Conservation (phyloP, 2,888 invertebrate species). For the Meloe dianella region DNA sequence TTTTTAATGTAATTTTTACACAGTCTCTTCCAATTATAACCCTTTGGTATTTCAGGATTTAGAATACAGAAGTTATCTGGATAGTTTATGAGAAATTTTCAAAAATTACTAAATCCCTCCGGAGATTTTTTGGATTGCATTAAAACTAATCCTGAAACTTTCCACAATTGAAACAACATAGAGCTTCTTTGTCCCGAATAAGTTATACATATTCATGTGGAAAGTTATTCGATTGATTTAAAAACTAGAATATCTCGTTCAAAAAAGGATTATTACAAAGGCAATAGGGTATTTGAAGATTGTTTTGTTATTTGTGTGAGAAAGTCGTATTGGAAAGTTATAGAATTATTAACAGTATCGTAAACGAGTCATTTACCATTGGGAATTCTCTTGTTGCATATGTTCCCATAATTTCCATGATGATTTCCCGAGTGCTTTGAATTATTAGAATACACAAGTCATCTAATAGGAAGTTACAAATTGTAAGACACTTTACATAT, state of each 20-base stretch:
- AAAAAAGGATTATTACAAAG: not conserved
- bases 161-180: not conserved
- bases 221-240: not conserved
- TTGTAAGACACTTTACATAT: not conserved
- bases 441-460: slow-evolving; percentile 27
- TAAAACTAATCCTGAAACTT: not conserved
- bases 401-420: slow-evolving; percentile 31
- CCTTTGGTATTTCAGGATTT: no score
- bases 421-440: slow-evolving; percentile 26
- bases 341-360: slow-evolving; percentile 9
- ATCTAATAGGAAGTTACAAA: not conserved
- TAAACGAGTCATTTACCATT: slow-evolving; percentile 21
- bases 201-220: not conserved
- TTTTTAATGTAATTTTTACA: no score
- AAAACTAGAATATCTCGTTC: not conserved
- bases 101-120: no score
- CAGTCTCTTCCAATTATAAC: no score
- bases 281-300: not conserved
- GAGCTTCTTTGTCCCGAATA: not conserved
- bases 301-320: no score
- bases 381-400: slow-evolving; percentile 27
- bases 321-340: not conserved
- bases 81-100: no score
- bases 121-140: not conserved
- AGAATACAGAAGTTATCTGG: no score